Conservation (phyloP, 1,140 invertebrate genomes). For the Euglossa dilemma region DNA sequence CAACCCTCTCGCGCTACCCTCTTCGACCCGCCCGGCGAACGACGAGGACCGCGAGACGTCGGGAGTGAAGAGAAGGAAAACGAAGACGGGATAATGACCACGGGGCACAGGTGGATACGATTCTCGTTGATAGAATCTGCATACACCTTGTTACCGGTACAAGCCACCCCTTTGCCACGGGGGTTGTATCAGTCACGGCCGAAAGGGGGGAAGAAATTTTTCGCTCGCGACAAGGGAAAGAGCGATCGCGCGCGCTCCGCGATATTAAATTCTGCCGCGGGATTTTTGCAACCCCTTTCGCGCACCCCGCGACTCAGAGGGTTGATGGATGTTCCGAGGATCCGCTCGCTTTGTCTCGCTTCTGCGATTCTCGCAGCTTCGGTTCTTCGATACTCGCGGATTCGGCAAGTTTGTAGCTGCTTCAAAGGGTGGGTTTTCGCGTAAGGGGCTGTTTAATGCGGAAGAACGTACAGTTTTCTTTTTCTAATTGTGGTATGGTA, state of each 20-base stretch:
- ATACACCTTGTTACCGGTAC: not conserved
- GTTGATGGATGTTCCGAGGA: not conserved
- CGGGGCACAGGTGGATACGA: conserved; percentile 61
- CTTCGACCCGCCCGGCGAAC: too few species aligned
- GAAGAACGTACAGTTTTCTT: too few species aligned
- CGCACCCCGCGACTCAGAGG: not conserved
- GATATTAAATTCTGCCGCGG: conserved; percentile 45
- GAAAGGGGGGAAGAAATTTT: conserved; percentile 33
- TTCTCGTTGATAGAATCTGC: conserved; percentile 61
- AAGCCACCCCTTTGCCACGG: not conserved
- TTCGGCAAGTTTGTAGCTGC: too few species aligned
- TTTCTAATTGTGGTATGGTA: too few species aligned
- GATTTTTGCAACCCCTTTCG: conserved; percentile 11
- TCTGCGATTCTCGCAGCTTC: too few species aligned
- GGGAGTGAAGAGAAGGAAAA: not conserved
- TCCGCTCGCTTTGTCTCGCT: not conserved
- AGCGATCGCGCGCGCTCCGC: not conserved
- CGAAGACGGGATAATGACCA: conserved; percentile 62
- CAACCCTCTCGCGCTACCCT: not conserved
- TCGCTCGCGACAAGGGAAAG: too few species aligned
- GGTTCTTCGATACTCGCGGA: too few species aligned
- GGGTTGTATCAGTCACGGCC: conserved; percentile 15
- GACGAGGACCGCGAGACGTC: too few species aligned
- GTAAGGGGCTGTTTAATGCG: too few species aligned
- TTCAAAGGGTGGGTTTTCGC: too few species aligned